Base-by-base conservation (phyloP, 1,140 invertebrate species). In the Bursaphelenchus mucronatus region DNA sequence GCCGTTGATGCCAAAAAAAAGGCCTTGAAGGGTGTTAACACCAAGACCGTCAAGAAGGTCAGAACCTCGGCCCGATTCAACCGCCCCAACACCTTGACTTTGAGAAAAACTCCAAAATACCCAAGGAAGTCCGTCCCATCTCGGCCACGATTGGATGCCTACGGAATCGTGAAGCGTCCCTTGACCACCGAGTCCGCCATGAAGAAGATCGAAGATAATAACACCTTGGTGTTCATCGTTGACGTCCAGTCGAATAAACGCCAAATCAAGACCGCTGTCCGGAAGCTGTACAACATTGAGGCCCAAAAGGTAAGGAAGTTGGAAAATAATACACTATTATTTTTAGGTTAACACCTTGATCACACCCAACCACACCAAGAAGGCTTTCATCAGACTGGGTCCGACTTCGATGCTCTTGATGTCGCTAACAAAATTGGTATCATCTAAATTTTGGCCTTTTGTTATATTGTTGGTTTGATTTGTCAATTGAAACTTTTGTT, bases 191-290 rank as follows among this genome's bases (percentile, higher is more conserved):
- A 99, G 87, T 93, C 94, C 15, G 94, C 95, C 10, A 99, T 99
- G 96, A 99, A 99, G 84, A 99, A 98, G 83, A 99, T 99, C 84
- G 96, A 99, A 55, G 96, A 99, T 79, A 96, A 97, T 83, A 99
- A 99, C 84, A 99, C 96, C 5, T 85, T 99, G 70, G 96, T 99
- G 51, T 99, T 99, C 82, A 90, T 98, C 84, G 93, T 97, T 11
- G 90, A 99, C 83, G 88, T 90, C 19, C 87, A 88, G 76, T 90
- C 95, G n/a, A 98, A 97, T 85, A 99, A 99, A 84, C 90, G 91
- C 79, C 92, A 96, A 79, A 92, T 99, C 73, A 92, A 90, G 81
- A 87, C 88, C 61, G 86, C 87, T 66, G 92, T 98, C 10, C 95
- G 97, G 84, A 96, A 97, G 83, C 84, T 98, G 66, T 99, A 98